A percentile compares a stretch with the other conserved stretches of the same genome.
Evolutionary conservation across 2,113 vertebrate genomes (phyloP).

Genomic region (Prochilodus magdalenae): DNA sequence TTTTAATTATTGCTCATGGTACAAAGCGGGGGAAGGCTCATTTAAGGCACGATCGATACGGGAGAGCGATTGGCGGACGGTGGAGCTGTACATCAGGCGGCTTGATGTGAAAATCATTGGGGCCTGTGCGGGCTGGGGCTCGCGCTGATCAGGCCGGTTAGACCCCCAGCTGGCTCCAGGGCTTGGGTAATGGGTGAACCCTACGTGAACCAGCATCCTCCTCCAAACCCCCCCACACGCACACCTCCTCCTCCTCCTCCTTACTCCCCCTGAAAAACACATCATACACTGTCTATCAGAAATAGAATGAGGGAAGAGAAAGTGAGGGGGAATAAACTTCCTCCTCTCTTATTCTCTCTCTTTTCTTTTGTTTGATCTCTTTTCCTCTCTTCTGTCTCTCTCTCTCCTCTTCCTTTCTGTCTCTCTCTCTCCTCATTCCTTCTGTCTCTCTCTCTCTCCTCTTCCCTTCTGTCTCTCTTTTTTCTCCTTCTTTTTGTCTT

Average conservation of each 20-base stretch:
- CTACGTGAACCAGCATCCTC: conserved; percentile 90
- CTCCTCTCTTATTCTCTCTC: conserved; percentile 7
- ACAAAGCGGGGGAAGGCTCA: conserved; percentile 99
- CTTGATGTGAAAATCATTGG: conserved; percentile 99
- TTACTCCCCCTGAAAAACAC: conserved; percentile 76
- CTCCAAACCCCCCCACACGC: neutral
- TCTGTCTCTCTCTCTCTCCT: neutral
- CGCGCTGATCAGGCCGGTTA: conserved; percentile 94
- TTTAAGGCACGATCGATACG: conserved; percentile 97
- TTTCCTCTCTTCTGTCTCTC: neutral
- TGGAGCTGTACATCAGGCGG: conserved; percentile 96
- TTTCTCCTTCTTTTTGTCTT: neutral
- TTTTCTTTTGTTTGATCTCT: neutral
- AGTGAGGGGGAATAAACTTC: conserved; percentile 33
- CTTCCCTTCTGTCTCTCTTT: neutral
- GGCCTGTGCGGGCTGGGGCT: conserved; percentile 89
- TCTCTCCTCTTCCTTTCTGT: neutral
- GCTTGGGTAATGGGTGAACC: conserved; percentile 93
- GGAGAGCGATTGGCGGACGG: conserved; percentile 97
- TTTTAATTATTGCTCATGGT: conserved; percentile 99
- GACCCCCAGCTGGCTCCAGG: conserved; percentile 98
- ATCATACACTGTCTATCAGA: conserved; percentile 79
- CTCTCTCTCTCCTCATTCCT: neutral
- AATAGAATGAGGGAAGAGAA: conserved; percentile 62
- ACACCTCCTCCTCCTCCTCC: conserved; percentile 56